Evolutionary conservation across 2,797 vertebrate genomes (phyloP), one percentile per base, ranked within the genome.

Genomic region (Crenuchus spilurus): DNA sequence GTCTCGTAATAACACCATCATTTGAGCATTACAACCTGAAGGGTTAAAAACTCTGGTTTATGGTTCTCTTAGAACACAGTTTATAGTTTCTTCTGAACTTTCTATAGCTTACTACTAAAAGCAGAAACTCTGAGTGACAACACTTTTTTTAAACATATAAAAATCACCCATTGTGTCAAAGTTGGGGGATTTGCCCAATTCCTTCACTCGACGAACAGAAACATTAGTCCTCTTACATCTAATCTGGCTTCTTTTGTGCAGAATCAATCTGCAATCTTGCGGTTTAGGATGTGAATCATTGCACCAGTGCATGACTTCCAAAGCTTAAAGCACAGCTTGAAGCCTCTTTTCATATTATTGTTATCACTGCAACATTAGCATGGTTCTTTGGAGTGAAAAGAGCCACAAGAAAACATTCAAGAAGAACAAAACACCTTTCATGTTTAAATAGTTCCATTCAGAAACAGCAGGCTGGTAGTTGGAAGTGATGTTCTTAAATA

Each of bases 291-390:
- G 33, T 58, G 31, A 58, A 58, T 35, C 31, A 58, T 37, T 58
- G 18, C 35, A 33, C 3, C 54, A 57, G 52, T 2, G 1, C 28
- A 55, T 14, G 20, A 26, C 30, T 31, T 31, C 30, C 55, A 35
- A 58, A 58, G 54, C 51, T 58, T 16, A 58, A 37, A 60, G 31
- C 9, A 37, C 30, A 60, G 30, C 18, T 60, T 11, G 18, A 10
- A 55, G 28, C 52, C 8, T 55, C n/a, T 55, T 8, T 31, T 55
- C 28, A 55, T 31, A 55, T 55, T 31, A 31, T 55, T 31, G 52
- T 31, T 55, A 55, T 55, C 52, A 10, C 28, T 55, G 52, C 52
- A 55, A 18, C 30, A n/a, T 57, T 57, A 57, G 54, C 54, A 55
- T 8, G 54, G 54, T 31, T 33, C 8, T 18, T 57, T 33, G 33